These are phyloP conservation scores for Caenorhabditis drosophilae DNA, from an alignment of 2,888 invertebrate genomes.

Conservation along the genomic window DNA sequence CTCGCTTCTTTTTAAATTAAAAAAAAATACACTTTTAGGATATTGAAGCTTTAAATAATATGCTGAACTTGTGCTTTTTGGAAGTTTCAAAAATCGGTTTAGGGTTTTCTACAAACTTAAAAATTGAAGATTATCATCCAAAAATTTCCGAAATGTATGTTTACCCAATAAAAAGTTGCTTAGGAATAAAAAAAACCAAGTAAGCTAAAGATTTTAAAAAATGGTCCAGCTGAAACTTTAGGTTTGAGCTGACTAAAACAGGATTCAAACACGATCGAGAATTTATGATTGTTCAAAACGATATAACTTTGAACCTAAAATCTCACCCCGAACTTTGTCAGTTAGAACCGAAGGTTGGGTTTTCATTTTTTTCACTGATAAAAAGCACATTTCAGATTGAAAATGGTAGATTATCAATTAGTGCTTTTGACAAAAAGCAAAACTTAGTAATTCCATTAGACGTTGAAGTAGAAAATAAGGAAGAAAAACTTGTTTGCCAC, in stretches of 20 bases:
- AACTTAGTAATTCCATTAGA: constrained; percentile 13
- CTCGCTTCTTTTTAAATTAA: constrained; percentile 70
- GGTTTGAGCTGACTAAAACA: constrained; percentile 80
- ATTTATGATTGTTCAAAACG: constrained; percentile 88
- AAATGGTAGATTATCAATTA: too few relatives aligned
- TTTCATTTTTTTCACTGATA: background rate
- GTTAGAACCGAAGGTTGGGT: constrained; percentile 25
- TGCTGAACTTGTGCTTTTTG: constrained; percentile 60
- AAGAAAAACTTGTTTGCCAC: constrained; percentile 83
- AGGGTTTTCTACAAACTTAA: background rate
- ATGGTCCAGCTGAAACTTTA: constrained; percentile 27
- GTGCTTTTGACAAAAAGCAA: constrained; percentile 21
- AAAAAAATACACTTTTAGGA: constrained; percentile 86
- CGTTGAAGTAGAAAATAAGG: constrained; percentile 71
- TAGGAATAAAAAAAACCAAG: constrained; percentile 18
- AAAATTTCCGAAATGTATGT: background rate
- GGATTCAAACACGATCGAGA: constrained; percentile 87
- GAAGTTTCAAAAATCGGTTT: background rate
- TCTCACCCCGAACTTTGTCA: constrained; percentile 79
- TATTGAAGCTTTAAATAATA: constrained; percentile 43
- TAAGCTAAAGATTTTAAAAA: constrained; percentile 7
- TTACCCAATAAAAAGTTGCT: constrained; percentile 60
- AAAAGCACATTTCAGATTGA: too few relatives aligned
- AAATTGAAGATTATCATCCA: constrained; percentile 1
- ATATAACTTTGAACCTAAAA: constrained; percentile 86